Evolutionary conservation across 2,797 vertebrate genomes (phyloP), one percentile per base, ranked within the genome.

Genomic region (Petrocephalus schoutedeni): DNA sequence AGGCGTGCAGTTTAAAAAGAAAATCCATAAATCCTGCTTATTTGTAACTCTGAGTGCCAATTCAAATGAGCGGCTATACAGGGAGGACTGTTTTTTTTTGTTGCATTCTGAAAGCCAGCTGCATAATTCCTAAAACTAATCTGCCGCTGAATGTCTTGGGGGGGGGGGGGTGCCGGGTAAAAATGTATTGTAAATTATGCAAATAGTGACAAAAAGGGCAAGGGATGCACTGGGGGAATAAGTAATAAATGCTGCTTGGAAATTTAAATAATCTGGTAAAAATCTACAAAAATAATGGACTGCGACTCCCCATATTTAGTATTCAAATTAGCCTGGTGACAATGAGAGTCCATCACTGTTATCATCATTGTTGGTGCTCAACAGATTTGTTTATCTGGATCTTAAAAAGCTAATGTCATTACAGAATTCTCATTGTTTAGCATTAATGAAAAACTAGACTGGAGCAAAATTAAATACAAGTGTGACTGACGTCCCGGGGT

Each of bases 111-210:
- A 88, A 85, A 64, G 58, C 23, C 21, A 45, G 45, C 77, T 28
- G 59, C 77, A 85, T 85, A 61, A 88, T 71, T 88, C 53, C 61
- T 74, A 49, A 57, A 85, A 49, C 57, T 86, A 86, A 64, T 86
- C 85, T 86, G 58, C 57, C 49, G 85, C 36, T 86, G 53, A 36
- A 41, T 74, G 49, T n/a, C 71, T 41, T 41, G 45, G 32, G 49
- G 59, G 51, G 23, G 41, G 74, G 45, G 77, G 8, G 49, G 7
- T 12, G 21, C 45, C 14, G 80, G 51, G 45, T 83, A 51, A 84
- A 83, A 51, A 49, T 87, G 28, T 53, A 59, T 56, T 83, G 49
- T 82, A 84, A 45, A 83, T 53, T 59, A 51, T 88, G 87, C 57
- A 88, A 88, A 88, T 67, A 64, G 21, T n/a, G 56, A 53, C 57